phyloP scores from a whole-genome alignment of 1,140 invertebrate genomes.

The Bombus fervidus region DNA sequence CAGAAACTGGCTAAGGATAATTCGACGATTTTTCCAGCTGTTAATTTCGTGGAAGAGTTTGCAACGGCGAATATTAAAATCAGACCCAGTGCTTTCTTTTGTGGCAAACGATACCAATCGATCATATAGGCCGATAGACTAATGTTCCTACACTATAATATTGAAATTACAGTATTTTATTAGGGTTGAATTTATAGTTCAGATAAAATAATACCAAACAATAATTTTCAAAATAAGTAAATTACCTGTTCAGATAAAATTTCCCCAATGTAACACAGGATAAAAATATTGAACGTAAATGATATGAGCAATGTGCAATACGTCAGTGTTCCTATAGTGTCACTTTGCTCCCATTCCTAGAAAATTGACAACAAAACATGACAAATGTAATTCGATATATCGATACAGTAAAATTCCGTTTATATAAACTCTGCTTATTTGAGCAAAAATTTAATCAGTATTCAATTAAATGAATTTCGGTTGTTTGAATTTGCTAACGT shows the following conservation, averaged over 20 bases:
- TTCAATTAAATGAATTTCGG: too few relatives aligned
- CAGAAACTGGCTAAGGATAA: slow-evolving; percentile 68
- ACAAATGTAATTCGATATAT: not conserved
- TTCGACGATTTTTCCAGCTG: slow-evolving; percentile 67
- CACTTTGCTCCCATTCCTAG: slow-evolving; percentile 70
- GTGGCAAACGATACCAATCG: slow-evolving; percentile 68
- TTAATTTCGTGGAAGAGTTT: slow-evolving; percentile 61
- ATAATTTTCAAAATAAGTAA: not conserved
- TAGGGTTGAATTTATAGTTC: not conserved
- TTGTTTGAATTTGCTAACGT: too few relatives aligned
- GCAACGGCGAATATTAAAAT: slow-evolving; percentile 65
- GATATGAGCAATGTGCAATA: slow-evolving; percentile 65
- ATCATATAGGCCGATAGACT: slow-evolving; percentile 65
- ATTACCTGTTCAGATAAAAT: slow-evolving; percentile 69
- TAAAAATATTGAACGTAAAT: slow-evolving; percentile 72
- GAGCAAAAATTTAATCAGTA: too few relatives aligned
- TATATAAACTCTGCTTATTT: too few relatives aligned
- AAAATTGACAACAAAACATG: slow-evolving; percentile 46
- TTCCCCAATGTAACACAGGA: slow-evolving; percentile 72
- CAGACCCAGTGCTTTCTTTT: slow-evolving; percentile 55
- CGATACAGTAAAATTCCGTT: too few relatives aligned
- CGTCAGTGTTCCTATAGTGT: slow-evolving; percentile 60
- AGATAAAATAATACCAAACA: not conserved
- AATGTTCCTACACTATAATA: slow-evolving; percentile 60
- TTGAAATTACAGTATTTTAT: not conserved